Evolutionary conservation across 2,797 vertebrate genomes (phyloP), one percentile per base, ranked within the genome.

Genomic region (Epinephelus awoara): DNA sequence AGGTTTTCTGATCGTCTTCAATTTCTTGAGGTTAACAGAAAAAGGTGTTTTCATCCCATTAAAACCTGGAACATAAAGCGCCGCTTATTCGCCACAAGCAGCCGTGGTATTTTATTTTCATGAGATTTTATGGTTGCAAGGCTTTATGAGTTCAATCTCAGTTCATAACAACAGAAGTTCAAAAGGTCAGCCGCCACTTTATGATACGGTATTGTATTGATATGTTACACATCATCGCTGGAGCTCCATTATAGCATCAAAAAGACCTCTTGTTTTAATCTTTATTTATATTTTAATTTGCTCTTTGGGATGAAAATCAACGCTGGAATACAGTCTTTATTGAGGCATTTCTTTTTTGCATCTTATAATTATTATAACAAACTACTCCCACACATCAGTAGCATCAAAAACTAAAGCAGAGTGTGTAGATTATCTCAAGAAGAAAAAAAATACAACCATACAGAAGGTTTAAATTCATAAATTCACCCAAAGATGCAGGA

Each of bases 381-480:
- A 79, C 34, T 9, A 69, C 54, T 78, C 58, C 42, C 54, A 34
- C 59, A 50, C 40, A 50, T 67, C 54, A 56, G 10, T 55, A 47
- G 18, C 29, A 18, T 56, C 18, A 68, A 44, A 47, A 4, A 29
- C 38, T 27, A 58, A 23, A 64, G 8, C 34, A 1, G 40, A 47
- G 23, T 6, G 0, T 8, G 11, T 25, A 47, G 44, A 71, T 62
- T 52, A 83, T 72, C 46, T 63, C 14, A 19, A 65, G 0, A 34
- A 49, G 0, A 42, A 49, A 54, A 44, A 42, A 71, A 55, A 29
- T 9, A 63, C 18, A 64, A 29, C 14, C 6, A 50, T 55, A 72
- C n/a, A 4, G 21, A 67, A 42, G 51, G 63, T 19, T 38, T 64
- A 67, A 68, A 77, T 55, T 59, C 62, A 17, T 14, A 70, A 86